Evolutionary conservation across 2,797 vertebrate species (phyloP).

Genomic region (Pygocentrus nattereri): DNA sequence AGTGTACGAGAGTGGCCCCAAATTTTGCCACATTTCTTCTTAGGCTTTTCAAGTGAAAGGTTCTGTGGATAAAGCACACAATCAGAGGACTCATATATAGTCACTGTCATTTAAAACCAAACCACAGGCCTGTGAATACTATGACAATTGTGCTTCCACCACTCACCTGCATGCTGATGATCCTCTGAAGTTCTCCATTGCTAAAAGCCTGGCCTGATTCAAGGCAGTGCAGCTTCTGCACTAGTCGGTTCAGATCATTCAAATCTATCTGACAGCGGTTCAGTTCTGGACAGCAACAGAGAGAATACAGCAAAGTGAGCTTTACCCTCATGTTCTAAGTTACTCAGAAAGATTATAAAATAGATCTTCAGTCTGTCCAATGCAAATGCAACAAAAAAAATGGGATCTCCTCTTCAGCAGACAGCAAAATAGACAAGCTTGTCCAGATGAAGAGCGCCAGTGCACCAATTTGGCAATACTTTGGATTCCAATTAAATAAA

Average conservation of each 20-base stretch:
- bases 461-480: no score
- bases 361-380: no score
- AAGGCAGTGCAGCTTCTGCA: constrained; percentile 86
- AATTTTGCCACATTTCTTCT: constrained; percentile 76
- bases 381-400: no score
- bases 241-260: constrained; percentile 84
- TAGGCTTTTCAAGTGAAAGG: constrained; percentile 81
- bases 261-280: constrained; percentile 88
- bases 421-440: no score
- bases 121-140: background rate
- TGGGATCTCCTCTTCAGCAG: no score
- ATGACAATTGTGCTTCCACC: no score
- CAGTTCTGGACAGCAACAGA: constrained; percentile 77
- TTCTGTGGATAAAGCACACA: constrained; percentile 68
- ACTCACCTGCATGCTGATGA: constrained; percentile 86
- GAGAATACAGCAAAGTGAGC: background rate
- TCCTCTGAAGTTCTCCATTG: constrained; percentile 84
- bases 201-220: constrained; percentile 80
- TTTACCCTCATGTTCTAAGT: background rate
- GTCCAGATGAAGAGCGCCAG: no score
- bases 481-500: no score
- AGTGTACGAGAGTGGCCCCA: constrained; percentile 81
- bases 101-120: no score
- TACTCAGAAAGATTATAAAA: no score
- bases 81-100: background rate